A percentile compares a stretch with the other conserved stretches of the same genome.
Conservation (phyloP, 2,888 invertebrate species). For the Alcis repandata region DNA sequence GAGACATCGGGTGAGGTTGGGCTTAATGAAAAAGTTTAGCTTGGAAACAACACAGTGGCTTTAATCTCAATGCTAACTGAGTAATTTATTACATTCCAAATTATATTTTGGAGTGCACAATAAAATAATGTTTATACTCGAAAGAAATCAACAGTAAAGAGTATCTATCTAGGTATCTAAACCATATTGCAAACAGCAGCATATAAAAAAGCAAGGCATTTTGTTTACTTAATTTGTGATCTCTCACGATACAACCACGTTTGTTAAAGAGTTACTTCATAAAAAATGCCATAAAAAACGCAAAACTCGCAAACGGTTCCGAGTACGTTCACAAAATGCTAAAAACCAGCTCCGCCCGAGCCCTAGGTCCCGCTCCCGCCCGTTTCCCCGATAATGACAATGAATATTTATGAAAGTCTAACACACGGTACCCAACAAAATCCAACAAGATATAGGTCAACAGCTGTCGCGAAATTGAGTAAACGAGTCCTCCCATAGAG, state of each 20-base stretch:
- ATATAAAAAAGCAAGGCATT: too few species aligned
- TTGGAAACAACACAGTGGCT: slow-evolving; percentile 1
- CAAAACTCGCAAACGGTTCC: not conserved
- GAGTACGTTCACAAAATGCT: not conserved
- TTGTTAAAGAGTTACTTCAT: not conserved
- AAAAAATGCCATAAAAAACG: not conserved
- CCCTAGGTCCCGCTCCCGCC: slow-evolving; percentile 16
- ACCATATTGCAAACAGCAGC: too few species aligned
- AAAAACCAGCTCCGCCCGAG: not conserved
- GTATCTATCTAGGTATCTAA: too few species aligned
- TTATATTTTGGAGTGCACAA: not conserved
- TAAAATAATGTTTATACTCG: not conserved
- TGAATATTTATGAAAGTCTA: slow-evolving; percentile 36
- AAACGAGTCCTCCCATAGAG: slow-evolving; percentile 42
- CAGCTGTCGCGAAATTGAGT: slow-evolving; percentile 46
- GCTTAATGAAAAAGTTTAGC: slow-evolving; percentile 23
- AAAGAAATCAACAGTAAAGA: too few species aligned
- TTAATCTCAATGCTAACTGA: slow-evolving; percentile 6
- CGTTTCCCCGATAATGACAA: slow-evolving; percentile 24
- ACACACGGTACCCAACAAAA: slow-evolving; percentile 38
- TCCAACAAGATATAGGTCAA: slow-evolving; percentile 42
- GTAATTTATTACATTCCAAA: slow-evolving; percentile 3
- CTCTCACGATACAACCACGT: not conserved
- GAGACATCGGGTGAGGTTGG: slow-evolving; percentile 4
- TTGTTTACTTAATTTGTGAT: not conserved